Evolutionary conservation across 2,113 vertebrate species (phyloP).

Genomic region (Labrus mixtus): DNA sequence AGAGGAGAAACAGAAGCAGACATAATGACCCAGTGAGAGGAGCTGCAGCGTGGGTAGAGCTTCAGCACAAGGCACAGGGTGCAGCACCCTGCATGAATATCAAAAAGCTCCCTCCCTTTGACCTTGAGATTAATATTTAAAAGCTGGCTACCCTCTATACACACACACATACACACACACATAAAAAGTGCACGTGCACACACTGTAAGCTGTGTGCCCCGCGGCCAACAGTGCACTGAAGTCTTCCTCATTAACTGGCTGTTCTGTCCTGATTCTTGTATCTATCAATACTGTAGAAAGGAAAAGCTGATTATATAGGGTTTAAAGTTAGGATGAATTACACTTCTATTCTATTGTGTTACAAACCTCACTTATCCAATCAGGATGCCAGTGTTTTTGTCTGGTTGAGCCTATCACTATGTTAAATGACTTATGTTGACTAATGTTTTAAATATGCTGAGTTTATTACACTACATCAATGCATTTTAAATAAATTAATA

Average conservation of each 20-base stretch:
- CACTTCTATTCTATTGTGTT: neutral
- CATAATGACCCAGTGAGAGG: slow-evolving; percentile 71
- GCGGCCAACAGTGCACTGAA: slow-evolving; percentile 68
- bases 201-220: slow-evolving; percentile 55
- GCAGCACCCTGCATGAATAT: slow-evolving; percentile 80
- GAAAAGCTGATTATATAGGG: slow-evolving; percentile 43
- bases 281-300: slow-evolving; percentile 70
- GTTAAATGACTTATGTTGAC: too few species aligned
- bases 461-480: neutral
- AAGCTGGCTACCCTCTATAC: slow-evolving; percentile 70
- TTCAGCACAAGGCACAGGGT: slow-evolving; percentile 65
- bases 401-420: neutral
- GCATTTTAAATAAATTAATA: neutral
- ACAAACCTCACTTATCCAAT: neutral
- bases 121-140: slow-evolving; percentile 87
- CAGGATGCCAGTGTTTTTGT: neutral
- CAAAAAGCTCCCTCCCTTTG: slow-evolving; percentile 83
- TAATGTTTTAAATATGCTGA: neutral
- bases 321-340: slow-evolving; percentile 15
- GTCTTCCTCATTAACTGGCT: slow-evolving; percentile 75
- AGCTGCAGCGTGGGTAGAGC: slow-evolving; percentile 65
- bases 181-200: slow-evolving; percentile 16
- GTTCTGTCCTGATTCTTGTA: slow-evolving; percentile 55
- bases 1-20: slow-evolving; percentile 63
- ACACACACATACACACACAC: slow-evolving; percentile 32